Percentiles rank a stretch among this genome's conserved stretches.
These are phyloP conservation scores for Montifringilla adamsi DNA, from an alignment of 2,113 vertebrate genomes.

Conservation along the genomic window DNA sequence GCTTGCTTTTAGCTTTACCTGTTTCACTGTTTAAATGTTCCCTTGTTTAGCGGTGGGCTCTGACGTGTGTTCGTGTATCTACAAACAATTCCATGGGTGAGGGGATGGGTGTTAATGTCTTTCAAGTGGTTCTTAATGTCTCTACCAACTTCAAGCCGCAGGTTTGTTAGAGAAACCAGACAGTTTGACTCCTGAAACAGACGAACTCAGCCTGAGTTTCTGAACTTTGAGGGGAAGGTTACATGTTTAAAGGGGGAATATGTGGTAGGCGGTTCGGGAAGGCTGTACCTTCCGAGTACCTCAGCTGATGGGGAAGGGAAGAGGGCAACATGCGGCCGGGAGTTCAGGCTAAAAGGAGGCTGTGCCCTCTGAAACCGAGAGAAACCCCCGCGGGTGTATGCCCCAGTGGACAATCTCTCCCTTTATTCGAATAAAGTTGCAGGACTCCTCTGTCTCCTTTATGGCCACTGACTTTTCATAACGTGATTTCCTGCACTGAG, in stretches of 20 bases:
- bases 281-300: not conserved
- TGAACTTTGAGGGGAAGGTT: fast-evolving
- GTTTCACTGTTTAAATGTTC: not conserved
- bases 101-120: not conserved
- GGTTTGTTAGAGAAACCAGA: not conserved
- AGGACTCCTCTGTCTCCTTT: not conserved
- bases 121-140: not conserved
- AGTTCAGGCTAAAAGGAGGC: not conserved
- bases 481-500: not conserved
- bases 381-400: fast-evolving
- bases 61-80: not conserved
- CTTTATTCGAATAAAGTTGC: not conserved
- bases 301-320: not conserved
- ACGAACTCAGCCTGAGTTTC: not conserved
- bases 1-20: not conserved
- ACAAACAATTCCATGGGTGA: not conserved
- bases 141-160: not conserved
- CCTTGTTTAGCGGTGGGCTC: not conserved
- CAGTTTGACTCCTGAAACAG: not conserved
- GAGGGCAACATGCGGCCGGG: fast-evolving
- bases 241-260: not conserved
- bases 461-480: not conserved
- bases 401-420: too few relatives aligned
- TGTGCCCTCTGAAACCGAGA: fast-evolving
- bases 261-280: too few relatives aligned